Conservation (phyloP, 2,113 vertebrate species). For the Ictalurus furcatus region DNA sequence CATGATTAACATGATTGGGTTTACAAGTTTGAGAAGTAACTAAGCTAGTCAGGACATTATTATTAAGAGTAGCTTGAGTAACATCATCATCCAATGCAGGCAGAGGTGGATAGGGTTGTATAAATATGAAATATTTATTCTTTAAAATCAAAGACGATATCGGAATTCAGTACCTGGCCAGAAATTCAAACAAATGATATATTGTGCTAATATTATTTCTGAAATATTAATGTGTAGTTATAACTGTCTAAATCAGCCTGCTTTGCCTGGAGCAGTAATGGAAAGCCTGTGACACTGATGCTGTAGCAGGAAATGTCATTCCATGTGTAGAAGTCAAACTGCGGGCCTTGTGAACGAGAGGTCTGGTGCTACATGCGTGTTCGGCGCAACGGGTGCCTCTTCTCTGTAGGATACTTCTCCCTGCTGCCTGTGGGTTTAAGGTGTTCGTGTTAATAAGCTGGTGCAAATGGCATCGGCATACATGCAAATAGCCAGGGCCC, state of each 20-base stretch:
- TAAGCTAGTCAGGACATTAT: neutral
- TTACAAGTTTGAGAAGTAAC: neutral
- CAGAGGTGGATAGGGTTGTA: neutral
- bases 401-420: conserved; percentile 58
- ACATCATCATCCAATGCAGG: neutral
- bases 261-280: neutral
- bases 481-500: conserved; percentile 70
- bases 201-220: neutral
- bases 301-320: conserved; percentile 32
- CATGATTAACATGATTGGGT: neutral
- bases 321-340: conserved; percentile 46
- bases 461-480: conserved; percentile 70
- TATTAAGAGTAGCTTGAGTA: neutral
- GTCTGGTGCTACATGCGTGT: conserved; percentile 44
- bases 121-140: neutral
- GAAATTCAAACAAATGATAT: neutral
- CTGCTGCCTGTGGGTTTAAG: conserved; percentile 70
- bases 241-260: neutral
- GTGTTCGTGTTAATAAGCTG: conserved; percentile 79
- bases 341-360: conserved; percentile 45
- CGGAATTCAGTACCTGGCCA: neutral
- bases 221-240: too few relatives aligned
- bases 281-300: conserved; percentile 28
- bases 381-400: conserved; percentile 46
- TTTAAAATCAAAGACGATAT: neutral